Base-by-base conservation (phyloP, 2,113 vertebrate genomes). In the Blennius ocellaris region DNA sequence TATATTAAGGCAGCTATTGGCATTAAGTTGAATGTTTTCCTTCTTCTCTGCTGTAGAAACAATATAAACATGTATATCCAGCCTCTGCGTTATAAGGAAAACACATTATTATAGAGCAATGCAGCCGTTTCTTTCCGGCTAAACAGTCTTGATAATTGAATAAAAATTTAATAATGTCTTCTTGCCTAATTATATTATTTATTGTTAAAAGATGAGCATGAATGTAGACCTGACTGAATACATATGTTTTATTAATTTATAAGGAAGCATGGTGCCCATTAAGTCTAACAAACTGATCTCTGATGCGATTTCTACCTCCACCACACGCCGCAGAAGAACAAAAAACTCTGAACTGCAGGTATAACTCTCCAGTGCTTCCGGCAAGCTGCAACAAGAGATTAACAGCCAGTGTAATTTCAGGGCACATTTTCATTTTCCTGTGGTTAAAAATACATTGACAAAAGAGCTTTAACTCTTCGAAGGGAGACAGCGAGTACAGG, bases 371-470 rank as follows among this genome's bases (percentile, higher is more conserved):
- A 64, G 68, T n/a, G 5, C 50, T 59, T 57, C 47, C 3, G 11
- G 62, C 17, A 12, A 71, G 75, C 62, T 73, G 50, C 36, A 37
- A 50, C 53, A 54, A 47, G 59, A 82, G 89, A 89, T 82, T 79
- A 75, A 89, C 7, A 36, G 50, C 11, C 6, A 11, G 21, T 30
- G 61, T 41, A 75, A 72, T 39, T 56, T 12, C 30, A 52, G 30
- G 68, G 44, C 68, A 55, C 14, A 12, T 40, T 81, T 84, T 76
- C 65, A 69, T 70, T 80, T 78, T 12, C 73, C 75, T 15, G 40
- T 43, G 74, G 71, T 87, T 88, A 88, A 81, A 88, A 87, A 86
- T 85, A 88, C 45, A 76, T 48, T 56, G 54, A 76, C 57, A 58
- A 58, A 12, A 71, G 54, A 50, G 41, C 62, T 80, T 78, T 15